Evolutionary conservation across 2,797 vertebrate genomes (phyloP).

Genomic region (Oryzias sinensis): DNA sequence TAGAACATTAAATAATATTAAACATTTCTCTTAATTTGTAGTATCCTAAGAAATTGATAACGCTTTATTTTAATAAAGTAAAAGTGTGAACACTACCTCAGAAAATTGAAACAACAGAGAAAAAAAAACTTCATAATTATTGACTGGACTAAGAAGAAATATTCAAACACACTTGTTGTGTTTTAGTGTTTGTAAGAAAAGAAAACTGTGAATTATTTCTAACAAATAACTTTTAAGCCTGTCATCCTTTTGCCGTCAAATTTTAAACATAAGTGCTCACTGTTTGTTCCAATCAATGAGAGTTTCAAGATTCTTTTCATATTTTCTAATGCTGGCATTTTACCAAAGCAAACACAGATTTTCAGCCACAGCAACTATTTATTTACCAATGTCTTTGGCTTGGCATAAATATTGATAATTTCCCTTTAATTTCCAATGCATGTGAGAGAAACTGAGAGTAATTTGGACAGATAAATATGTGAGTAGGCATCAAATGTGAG

Average conservation of each 20-base stretch:
- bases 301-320: conserved; percentile 21
- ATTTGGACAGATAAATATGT: conserved; percentile 26
- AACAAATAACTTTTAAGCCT: conserved; percentile 28
- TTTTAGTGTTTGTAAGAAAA: too few relatives aligned
- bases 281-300: conserved; percentile 28
- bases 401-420: conserved; percentile 52
- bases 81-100: too few relatives aligned
- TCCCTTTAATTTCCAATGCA: conserved; percentile 54
- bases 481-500: conserved; percentile 18
- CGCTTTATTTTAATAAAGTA: too few relatives aligned
- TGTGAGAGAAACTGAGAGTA: conserved; percentile 31
- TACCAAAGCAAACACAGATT: conserved; percentile 50
- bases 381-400: conserved; percentile 51
- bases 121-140: too few relatives aligned
- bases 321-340: conserved; percentile 29
- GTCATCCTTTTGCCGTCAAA: conserved; percentile 22
- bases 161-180: too few relatives aligned
- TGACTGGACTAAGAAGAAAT: too few relatives aligned
- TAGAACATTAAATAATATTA: too few relatives aligned
- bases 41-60: too few relatives aligned
- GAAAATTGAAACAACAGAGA: too few relatives aligned
- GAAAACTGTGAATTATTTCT: conserved; percentile 21
- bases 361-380: conserved; percentile 35
- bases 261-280: conserved; percentile 42
- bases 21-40: too few relatives aligned